Base-by-base conservation (phyloP, 2,113 vertebrate species). In the Podocnemis expansa region DNA sequence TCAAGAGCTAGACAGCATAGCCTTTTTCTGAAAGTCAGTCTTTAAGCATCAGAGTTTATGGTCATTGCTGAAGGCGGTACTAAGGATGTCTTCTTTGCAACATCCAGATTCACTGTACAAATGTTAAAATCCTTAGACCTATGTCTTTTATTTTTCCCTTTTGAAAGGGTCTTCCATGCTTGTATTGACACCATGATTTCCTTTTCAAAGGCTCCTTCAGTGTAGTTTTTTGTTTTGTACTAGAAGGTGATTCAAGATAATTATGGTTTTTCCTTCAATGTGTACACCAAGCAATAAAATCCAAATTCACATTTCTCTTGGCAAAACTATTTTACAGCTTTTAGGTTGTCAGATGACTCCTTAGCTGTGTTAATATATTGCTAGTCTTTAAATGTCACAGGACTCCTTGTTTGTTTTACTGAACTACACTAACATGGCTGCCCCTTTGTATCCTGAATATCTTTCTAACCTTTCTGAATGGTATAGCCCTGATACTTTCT, bases 1-100 rank as follows among this genome's bases (percentile, higher is more conserved):
- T 21, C n/a, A 41, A 91, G 47, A 87, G 85, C 83, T 67, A 92
- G 16, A 80, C 0, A 2, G n/a, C 24, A 31, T 9, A 93, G 43
- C 10, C 10, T 24, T 91, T 93, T 93, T 85, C 52, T 70, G 38
- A 78, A 88, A 96, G 21, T 55, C 60, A 89, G 38, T 16, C 90
- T 54, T 90, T 82, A n/a, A 49, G 67, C 94, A 27, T 87, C 4
- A 0, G 1, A 89, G 89, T 92, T 90, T 86, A 82, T 86, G 19
- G 73, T 76, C 34, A 82, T 86, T 84, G 43, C 10, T 84, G 19
- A 31, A 82, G 90, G n/a, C 38, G n/a, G 38, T n/a, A 7, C 4
- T 75, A 51, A 89, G 45, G n/a, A 80, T 90, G 93, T 92, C 75
- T 84, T n/a, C 29, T 92, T 67, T 84, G 17, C 49, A 93, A 88